These are phyloP conservation scores for Chironomus striatipennis DNA, from an alignment of 1,140 invertebrate species.

Conservation along the genomic window DNA sequence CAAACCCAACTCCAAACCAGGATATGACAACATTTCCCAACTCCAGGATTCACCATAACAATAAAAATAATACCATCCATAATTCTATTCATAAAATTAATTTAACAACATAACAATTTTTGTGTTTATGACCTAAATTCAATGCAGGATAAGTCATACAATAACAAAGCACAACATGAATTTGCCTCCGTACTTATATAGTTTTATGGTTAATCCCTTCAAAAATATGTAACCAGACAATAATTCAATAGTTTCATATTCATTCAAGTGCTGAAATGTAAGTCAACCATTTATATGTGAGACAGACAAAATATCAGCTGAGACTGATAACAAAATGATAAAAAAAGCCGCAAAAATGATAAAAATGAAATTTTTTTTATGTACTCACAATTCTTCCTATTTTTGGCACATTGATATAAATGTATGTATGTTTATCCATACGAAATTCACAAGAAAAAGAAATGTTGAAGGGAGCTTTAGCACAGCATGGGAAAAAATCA, in stretches of 20 bases:
- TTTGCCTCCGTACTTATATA: background rate
- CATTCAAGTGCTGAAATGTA: background rate
- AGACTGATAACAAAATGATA: background rate
- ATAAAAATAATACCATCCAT: too few species aligned
- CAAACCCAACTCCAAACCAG: too few species aligned
- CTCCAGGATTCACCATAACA: too few species aligned
- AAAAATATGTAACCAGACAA: background rate
- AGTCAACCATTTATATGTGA: background rate
- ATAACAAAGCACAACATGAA: background rate
- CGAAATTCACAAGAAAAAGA: background rate
- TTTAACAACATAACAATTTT: constrained; percentile 4
- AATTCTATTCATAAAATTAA: background rate
- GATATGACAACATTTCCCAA: too few species aligned
- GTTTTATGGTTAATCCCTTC: background rate
- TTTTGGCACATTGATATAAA: constrained; percentile 5
- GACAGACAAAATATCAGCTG: background rate
- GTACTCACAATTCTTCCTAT: background rate
- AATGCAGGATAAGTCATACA: background rate
- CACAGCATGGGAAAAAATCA: constrained; percentile 1
- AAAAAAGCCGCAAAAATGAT: background rate
- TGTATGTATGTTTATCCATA: background rate
- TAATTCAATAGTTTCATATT: background rate
- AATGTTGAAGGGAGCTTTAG: background rate
- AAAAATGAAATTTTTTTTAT: background rate
- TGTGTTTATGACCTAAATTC: constrained; percentile 1